Evolutionary conservation across 2,113 vertebrate species (phyloP), one percentile per base, ranked within the genome.

Genomic region (Bujurquina vittata): DNA sequence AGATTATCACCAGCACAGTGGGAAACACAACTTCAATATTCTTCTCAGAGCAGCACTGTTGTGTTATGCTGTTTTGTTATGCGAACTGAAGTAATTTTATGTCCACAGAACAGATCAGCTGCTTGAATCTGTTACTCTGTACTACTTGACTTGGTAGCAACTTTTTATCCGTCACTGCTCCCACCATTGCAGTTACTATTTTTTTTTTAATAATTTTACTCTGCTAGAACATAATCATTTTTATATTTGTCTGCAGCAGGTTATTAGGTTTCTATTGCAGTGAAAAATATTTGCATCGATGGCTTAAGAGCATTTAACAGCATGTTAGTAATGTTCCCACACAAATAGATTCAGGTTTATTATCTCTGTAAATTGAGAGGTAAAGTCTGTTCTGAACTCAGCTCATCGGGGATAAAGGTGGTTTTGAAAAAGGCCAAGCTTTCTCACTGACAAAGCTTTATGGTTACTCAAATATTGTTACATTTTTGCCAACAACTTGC

Each of bases 361-460:
- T 72, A 49, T 81, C 65, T 79, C 35, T 17, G 15, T 33, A 80
- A 79, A 58, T 29, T 10, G 62, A 29, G 14, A 69, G 33, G 22
- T 43, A n/a, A 81, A 87, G 59, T 59, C 49, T 3, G 6, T 10
- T 78, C 20, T 80, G 29, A 77, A 49, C 56, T 56, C 15, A 0
- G n/a, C 15, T 86, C 79, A 54, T 81, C 7, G 1, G 80, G 73
- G 85, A 85, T 33, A 3, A 37, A 87, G 63, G 59, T 78, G 62
- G 79, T 75, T 88, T 80, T 75, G n/a, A 80, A 72, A 8, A 11
- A 81, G 69, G 75, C 75, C 69, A 2, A 20, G 69, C 54, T 55
- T 60, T 49, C 40, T 56, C 56, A 52, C 33, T 5, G 10, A 20
- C 60, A 9, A 49, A 26, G 43, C 17, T 67, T 84, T 67, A 63